A percentile compares a stretch with the other conserved stretches of the same genome.
These are phyloP conservation scores for Phasia obesa DNA, from an alignment of 2,888 invertebrate species.

Conservation along the genomic window DNA sequence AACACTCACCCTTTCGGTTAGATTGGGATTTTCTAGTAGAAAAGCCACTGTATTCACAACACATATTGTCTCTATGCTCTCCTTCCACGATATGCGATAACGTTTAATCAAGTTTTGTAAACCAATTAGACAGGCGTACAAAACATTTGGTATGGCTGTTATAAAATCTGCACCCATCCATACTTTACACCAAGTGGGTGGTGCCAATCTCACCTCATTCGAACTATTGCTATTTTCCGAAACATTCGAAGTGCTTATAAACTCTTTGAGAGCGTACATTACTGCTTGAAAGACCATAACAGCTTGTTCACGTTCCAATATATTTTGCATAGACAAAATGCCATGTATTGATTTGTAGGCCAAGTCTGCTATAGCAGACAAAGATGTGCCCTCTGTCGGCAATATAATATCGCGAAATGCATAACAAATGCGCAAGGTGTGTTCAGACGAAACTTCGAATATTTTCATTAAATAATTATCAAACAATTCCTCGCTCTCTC, in stretches of 20 bases:
- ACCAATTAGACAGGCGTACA: constrained; percentile 87
- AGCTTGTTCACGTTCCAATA: constrained; percentile 85
- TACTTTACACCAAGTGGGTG: constrained; percentile 28
- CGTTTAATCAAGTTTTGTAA: constrained; percentile 86
- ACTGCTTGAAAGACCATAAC: constrained; percentile 86
- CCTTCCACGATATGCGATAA: constrained; percentile 89
- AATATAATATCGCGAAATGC: constrained; percentile 83
- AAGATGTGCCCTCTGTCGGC: constrained; percentile 72
- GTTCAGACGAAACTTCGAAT: constrained; percentile 85
- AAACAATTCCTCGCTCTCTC: constrained; percentile 80
- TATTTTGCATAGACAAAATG: constrained; percentile 82
- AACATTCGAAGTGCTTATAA: constrained; percentile 76
- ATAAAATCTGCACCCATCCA: constrained; percentile 80
- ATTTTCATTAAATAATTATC: constrained; percentile 85
- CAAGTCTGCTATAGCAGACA: constrained; percentile 76
- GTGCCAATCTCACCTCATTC: constrained; percentile 31
- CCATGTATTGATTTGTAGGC: constrained; percentile 81
- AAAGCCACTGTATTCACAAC: constrained; percentile 84
- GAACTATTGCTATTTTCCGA: constrained; percentile 6
- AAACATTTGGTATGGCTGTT: constrained; percentile 83
- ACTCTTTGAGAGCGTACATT: constrained; percentile 85
- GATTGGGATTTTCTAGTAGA: constrained; percentile 84
- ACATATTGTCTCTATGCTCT: constrained; percentile 89
- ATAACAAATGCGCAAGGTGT: constrained; percentile 86
- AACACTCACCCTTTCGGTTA: constrained; percentile 84